Evolutionary conservation across 2,888 invertebrate species (phyloP).

Genomic region (Cryptocheilus praepositus): DNA sequence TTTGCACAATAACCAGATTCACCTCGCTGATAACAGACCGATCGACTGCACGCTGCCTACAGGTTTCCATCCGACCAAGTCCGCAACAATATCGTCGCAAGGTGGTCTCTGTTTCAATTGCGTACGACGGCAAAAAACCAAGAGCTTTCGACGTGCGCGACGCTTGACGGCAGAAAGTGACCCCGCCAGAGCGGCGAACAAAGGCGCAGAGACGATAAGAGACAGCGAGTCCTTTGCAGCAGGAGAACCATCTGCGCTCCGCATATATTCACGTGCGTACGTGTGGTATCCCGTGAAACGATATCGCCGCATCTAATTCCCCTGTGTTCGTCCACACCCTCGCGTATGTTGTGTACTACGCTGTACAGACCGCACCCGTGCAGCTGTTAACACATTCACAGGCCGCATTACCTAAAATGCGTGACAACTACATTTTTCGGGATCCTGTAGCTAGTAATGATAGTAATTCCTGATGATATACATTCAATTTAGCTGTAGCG

Average conservation of each 20-base stretch:
- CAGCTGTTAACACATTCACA: slow-evolving; percentile 48
- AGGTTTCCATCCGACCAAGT: no score
- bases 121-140: no score
- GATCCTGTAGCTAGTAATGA: no score
- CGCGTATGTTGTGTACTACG: slow-evolving; percentile 26
- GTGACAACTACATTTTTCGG: no score
- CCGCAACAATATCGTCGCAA: no score
- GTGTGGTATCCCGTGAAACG: slow-evolving; percentile 47
- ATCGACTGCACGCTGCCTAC: no score
- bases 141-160: not conserved
- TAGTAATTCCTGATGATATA: no score
- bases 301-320: slow-evolving; percentile 50
- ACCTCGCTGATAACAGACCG: no score
- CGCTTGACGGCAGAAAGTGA: not conserved
- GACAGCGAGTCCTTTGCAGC: slow-evolving; percentile 49
- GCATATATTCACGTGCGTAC: slow-evolving; percentile 64
- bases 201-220: slow-evolving; percentile 37
- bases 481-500: no score
- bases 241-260: slow-evolving; percentile 59
- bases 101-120: no score
- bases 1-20: no score
- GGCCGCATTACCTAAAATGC: no score
- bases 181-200: not conserved
- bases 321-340: slow-evolving; percentile 23
- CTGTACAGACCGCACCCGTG: slow-evolving; percentile 19